Evolutionary conservation across 2,113 vertebrate species (phyloP), one percentile per base, ranked within the genome.

Genomic region (Hyperoodon ampullatus): DNA sequence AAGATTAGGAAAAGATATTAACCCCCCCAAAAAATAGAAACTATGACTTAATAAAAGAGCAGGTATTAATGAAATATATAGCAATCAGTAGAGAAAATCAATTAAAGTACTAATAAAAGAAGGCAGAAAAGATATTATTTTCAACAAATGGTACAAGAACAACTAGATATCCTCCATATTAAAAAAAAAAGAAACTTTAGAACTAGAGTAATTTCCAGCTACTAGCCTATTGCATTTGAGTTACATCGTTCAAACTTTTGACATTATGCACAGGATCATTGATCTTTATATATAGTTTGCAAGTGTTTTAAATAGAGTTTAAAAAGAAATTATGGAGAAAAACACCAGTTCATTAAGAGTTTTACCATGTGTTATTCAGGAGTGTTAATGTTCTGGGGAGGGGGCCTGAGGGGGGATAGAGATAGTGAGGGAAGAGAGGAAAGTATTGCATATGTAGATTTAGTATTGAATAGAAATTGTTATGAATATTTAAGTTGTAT

Each of bases 1-100:
- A 94, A 94, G 55, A 66, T 18, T 53, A 82, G 66, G 8, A 65
- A 91, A 78, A 72, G 9, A 35, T 44, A 75, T 55, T 70, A 94
- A 71, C 26, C 68, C 42, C 58, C 82, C 81, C 71, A 28, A 50
- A 55, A 68, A 87, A 30, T 65, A 77, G 15, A 95, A 75, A 66
- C 35, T 83, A 65, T 9, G 13, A 90, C 77, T 94, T 86, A 93
- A 71, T 90, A 65, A 93, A 95, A 93, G 58, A 93, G 24, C 10
- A 72, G 10, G 61, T 75, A 39, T 74, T 19, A 94, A 81, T 89
- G 30, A 82, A 90, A 53, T 70, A 77, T 18, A 61, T 24, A 88
- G 63, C n/a, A 92, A 78, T 60, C 5, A 39, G 70, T 19, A 72
- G 30, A 81, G 68, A 89, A 85, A 70, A 35, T n/a, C 15, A 61